Evolutionary conservation across 2,797 vertebrate genomes (phyloP).

Genomic region (Iguana delicatissima): DNA sequence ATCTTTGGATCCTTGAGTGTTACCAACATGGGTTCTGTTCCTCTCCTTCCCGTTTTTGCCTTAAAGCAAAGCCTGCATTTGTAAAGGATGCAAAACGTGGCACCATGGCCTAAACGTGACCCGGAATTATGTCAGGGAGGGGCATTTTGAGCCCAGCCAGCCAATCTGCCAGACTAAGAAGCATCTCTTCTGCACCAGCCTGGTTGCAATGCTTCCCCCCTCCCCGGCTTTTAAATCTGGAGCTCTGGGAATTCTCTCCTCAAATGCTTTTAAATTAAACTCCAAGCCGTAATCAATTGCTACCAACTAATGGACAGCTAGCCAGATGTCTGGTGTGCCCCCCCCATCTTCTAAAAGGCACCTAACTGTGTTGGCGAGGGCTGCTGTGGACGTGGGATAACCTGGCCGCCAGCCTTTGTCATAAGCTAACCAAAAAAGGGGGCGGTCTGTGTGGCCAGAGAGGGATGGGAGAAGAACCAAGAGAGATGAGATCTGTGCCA

Average conservation of each 20-base stretch:
- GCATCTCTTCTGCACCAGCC: neutral
- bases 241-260: constrained; percentile 57
- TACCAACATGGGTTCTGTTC: neutral
- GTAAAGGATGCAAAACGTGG: neutral
- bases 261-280: constrained; percentile 67
- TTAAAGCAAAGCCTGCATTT: no score
- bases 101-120: neutral
- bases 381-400: neutral
- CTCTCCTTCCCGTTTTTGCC: neutral
- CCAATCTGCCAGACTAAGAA: neutral
- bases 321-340: constrained; percentile 40
- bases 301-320: constrained; percentile 32
- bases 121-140: neutral
- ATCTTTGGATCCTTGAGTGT: neutral
- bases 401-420: neutral
- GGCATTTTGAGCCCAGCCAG: no score
- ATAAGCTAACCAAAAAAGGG: neutral
- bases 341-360: neutral
- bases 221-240: constrained; percentile 42
- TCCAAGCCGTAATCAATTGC: constrained; percentile 59
- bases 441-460: no score
- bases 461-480: no score
- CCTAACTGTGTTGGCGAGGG: neutral
- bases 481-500: no score
- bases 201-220: neutral